These are phyloP conservation scores for Trididemnum nubilum DNA, from an alignment of 23 tunicate species.

Conservation along the genomic window DNA sequence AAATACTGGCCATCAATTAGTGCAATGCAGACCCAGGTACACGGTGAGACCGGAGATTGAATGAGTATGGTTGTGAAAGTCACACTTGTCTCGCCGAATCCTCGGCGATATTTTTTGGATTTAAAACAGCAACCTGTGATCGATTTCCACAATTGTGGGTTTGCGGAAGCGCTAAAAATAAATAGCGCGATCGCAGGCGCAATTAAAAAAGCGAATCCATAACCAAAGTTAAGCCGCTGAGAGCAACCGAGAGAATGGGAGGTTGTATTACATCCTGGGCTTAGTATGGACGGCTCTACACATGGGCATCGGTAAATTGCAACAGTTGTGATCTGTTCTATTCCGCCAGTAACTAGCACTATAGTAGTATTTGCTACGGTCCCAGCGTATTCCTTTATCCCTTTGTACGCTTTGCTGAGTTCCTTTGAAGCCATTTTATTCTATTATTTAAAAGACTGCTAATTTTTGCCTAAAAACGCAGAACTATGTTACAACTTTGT, in stretches of 20 bases:
- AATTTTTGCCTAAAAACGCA: no score
- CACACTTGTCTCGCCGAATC: not conserved
- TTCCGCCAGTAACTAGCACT: slow-evolving; percentile 7
- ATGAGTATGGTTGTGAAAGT: not conserved
- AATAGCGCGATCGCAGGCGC: slow-evolving; percentile 47
- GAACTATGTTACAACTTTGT: no score
- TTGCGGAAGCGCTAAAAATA: slow-evolving; percentile 25
- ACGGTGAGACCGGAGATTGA: slow-evolving; percentile 38
- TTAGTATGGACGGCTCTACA: slow-evolving; percentile 13
- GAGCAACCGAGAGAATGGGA: not conserved
- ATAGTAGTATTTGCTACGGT: slow-evolving; percentile 24
- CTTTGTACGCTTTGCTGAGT: not conserved
- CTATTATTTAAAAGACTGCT: no score
- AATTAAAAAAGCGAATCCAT: slow-evolving; percentile 38
- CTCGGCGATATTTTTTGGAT: not conserved
- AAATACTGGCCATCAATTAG: slow-evolving; percentile 48
- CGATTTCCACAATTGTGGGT: slow-evolving; percentile 53
- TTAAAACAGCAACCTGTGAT: slow-evolving; percentile 37
- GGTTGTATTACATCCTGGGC: not conserved
- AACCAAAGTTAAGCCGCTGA: slow-evolving; percentile 11
- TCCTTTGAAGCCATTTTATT: no score
- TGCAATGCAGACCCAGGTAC: slow-evolving; percentile 51
- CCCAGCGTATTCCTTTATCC: slow-evolving; percentile 29
- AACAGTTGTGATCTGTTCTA: slow-evolving; percentile 29
- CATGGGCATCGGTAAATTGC: slow-evolving; percentile 46